Conservation (phyloP, 2,113 vertebrate species). For the Bufo bufo region DNA sequence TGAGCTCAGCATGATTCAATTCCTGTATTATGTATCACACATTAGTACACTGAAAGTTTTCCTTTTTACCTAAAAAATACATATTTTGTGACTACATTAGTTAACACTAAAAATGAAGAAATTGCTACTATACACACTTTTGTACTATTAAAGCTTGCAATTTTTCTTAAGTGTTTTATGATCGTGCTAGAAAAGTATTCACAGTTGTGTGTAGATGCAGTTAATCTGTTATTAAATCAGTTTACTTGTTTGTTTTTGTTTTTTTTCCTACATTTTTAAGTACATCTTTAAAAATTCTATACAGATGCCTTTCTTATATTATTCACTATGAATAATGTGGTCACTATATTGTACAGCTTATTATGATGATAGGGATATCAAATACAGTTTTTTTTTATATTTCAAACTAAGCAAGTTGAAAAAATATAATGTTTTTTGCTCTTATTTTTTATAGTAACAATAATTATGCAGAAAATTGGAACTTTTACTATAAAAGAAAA, state of each 20-base stretch:
- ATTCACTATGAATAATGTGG: too few species aligned
- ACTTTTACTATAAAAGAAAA: too few species aligned
- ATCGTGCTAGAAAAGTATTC: background rate
- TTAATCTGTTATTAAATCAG: background rate
- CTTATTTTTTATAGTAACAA: too few species aligned
- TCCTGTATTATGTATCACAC: conserved; percentile 54
- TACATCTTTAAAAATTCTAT: too few species aligned
- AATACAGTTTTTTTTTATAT: too few species aligned
- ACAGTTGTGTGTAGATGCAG: background rate
- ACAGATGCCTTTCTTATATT: too few species aligned
- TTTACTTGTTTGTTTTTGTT: background rate
- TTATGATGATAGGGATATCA: too few species aligned
- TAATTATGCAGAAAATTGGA: too few species aligned
- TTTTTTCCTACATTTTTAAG: background rate
- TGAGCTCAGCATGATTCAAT: conserved; percentile 54
- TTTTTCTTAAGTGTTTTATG: background rate
- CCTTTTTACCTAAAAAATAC: conserved; percentile 50
- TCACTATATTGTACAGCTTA: too few species aligned
- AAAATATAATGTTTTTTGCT: too few species aligned
- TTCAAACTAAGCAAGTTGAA: too few species aligned
- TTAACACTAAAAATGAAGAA: background rate
- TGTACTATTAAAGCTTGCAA: too few species aligned
- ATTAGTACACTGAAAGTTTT: conserved; percentile 50
- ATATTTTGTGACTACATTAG: background rate
- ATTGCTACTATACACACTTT: background rate